These are phyloP conservation scores for Hoplodrina blanda DNA, from an alignment of 2,888 invertebrate genomes.

Conservation along the genomic window DNA sequence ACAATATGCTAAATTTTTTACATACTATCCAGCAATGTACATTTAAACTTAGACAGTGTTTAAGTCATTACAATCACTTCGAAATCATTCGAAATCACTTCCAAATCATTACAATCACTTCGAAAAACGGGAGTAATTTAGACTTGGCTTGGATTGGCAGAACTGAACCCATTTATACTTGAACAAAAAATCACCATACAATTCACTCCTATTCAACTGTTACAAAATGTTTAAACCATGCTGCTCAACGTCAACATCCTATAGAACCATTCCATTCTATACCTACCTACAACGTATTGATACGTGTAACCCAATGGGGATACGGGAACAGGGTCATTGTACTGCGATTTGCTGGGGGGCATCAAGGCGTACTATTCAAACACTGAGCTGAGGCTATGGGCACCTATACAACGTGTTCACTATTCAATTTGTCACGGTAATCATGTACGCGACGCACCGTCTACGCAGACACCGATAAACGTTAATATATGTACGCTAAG, in stretches of 20 bases:
- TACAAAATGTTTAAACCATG: constrained; percentile 18
- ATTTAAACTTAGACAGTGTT: too few species aligned
- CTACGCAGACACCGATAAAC: constrained; percentile 76
- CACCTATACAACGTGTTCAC: constrained; percentile 66
- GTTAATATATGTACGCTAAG: constrained; percentile 51
- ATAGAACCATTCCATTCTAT: constrained; percentile 24
- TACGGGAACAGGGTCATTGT: constrained; percentile 76
- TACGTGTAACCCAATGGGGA: constrained; percentile 62
- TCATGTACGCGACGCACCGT: constrained; percentile 77
- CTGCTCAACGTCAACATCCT: constrained; percentile 32
- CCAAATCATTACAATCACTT: too few species aligned
- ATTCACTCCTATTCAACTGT: neutral
- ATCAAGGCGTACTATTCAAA: constrained; percentile 72
- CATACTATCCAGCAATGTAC: too few species aligned
- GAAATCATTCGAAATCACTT: too few species aligned
- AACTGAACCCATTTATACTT: neutral
- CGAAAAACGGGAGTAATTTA: neutral
- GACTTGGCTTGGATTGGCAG: neutral
- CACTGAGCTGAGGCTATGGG: constrained; percentile 59
- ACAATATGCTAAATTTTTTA: too few species aligned
- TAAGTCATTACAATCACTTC: too few species aligned
- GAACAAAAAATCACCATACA: neutral
- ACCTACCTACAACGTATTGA: constrained; percentile 42
- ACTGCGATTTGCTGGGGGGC: constrained; percentile 76
- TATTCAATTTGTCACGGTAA: constrained; percentile 79